Evolutionary conservation across 2,888 invertebrate species (phyloP).

Genomic region (Apotomis betuletana): DNA sequence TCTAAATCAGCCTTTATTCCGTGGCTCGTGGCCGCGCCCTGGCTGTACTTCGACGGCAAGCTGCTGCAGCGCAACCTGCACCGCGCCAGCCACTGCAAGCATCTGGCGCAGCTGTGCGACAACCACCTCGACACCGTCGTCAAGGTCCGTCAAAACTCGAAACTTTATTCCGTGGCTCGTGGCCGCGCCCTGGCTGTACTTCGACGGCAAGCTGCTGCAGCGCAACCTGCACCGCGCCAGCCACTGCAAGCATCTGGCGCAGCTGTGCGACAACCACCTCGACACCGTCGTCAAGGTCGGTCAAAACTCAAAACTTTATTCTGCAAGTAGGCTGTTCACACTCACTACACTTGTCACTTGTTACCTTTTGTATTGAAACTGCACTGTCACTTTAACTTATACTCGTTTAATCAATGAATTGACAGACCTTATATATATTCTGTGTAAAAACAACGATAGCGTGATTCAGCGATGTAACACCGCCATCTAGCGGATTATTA

Average conservation of each 20-base stretch:
- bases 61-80: constrained; percentile 94
- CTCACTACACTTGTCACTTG: too few species aligned
- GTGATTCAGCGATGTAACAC: too few species aligned
- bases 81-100: constrained; percentile 89
- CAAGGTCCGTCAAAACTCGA: too few species aligned
- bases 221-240: constrained; percentile 91
- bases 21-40: constrained; percentile 90
- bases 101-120: constrained; percentile 90
- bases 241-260: constrained; percentile 89
- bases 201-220: constrained; percentile 96
- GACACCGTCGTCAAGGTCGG: constrained; percentile 85
- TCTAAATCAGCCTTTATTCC: too few species aligned
- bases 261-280: constrained; percentile 92
- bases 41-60: constrained; percentile 97
- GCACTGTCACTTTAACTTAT: too few species aligned
- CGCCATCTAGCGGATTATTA: too few species aligned
- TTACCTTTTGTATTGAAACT: too few species aligned
- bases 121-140: constrained; percentile 93
- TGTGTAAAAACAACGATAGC: too few species aligned
- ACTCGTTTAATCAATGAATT: too few species aligned
- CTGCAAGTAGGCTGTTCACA: too few species aligned
- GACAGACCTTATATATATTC: too few species aligned
- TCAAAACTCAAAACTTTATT: too few species aligned
- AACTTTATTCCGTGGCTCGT: constrained; percentile 96
- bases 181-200: constrained; percentile 96